Evolutionary conservation across 2,113 vertebrate genomes (phyloP).

Genomic region (Nanorana parkeri): DNA sequence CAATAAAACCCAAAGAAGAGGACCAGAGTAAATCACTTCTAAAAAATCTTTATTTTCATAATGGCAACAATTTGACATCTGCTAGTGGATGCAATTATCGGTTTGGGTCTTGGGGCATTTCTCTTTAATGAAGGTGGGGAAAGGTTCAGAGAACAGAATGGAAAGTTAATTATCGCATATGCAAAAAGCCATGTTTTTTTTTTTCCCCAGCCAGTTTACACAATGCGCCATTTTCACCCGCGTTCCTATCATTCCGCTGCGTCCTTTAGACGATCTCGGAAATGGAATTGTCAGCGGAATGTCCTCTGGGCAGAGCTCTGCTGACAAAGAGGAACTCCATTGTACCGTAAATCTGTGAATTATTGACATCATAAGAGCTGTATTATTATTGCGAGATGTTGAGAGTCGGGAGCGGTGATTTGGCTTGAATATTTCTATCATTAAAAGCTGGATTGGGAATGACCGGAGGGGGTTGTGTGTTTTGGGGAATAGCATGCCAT

Average conservation of each 20-base stretch:
- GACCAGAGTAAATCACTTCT: conserved; percentile 30
- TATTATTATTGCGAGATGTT: conserved; percentile 7
- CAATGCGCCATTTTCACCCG: conserved; percentile 19
- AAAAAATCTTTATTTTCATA: conserved; percentile 31
- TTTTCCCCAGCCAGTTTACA: conserved; percentile 27
- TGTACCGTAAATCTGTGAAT: conserved; percentile 3
- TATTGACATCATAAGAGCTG: not conserved
- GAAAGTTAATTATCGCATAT: conserved; percentile 47
- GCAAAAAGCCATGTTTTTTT: conserved; percentile 19
- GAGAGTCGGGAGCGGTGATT: not conserved
- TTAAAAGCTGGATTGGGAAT: not conserved
- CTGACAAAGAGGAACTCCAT: conserved; percentile 3
- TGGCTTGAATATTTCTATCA: not conserved
- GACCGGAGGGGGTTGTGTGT: not conserved
- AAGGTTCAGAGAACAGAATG: conserved; percentile 36
- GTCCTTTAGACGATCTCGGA: conserved; percentile 29
- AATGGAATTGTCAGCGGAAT: conserved; percentile 17
- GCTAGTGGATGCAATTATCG: conserved; percentile 31
- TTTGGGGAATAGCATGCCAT: not conserved
- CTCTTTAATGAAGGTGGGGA: conserved; percentile 33
- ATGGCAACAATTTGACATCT: conserved; percentile 51
- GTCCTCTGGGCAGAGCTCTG: conserved; percentile 37
- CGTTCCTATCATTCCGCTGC: conserved; percentile 1
- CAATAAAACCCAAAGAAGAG: conserved; percentile 1
- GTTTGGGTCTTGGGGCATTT: conserved; percentile 15